Evolutionary conservation across 2,113 vertebrate genomes (phyloP), one percentile per base, ranked within the genome.

Genomic region (Hemichromis elongatus): DNA sequence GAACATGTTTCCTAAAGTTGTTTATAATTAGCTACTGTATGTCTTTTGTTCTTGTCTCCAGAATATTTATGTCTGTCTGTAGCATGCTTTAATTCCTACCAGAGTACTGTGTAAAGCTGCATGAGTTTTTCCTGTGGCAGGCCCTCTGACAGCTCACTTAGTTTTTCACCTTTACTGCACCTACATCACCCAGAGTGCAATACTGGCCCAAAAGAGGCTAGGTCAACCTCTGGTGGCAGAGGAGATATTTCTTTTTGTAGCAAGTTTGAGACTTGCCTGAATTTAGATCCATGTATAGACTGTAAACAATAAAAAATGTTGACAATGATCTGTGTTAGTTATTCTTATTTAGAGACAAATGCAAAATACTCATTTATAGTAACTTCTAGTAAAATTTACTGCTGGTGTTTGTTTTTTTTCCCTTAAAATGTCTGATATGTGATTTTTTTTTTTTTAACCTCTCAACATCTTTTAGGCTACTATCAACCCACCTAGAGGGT

Each of bases 161-260:
- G 33, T 84, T 59, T 86, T 37, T 40, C 52, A 14, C 87, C 80
- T 63, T 83, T 82, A 83, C 84, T 92, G 80, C 94, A 95, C 95
- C 91, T 95, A 93, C 89, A 94, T 86, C 93, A 95, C 88, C 92
- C 93, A 94, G 94, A 95, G 93, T 95, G 93, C 94, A 93, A 91
- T 92, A 90, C 90, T 93, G 92, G 89, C 88, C 89, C 80, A 56
- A 55, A 80, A 63, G 85, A 73, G 84, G 89, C 86, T 77, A 33
- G 30, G 86, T 85, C 79, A 42, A 83, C 87, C 88, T 95, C 90
- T 93, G 92, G 93, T 85, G 92, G 90, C 84, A 84, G 84, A 94
- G 84, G 83, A 89, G 57, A 87, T 81, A 35, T 87, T 92, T 88
- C 77, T 92, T 93, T 93, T 93, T 90, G 88, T 93, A 91, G 88